A percentile compares a stretch with the other conserved stretches of the same genome.
Conservation (phyloP, 2,888 invertebrate species). For the Neoitamus cyanurus region DNA sequence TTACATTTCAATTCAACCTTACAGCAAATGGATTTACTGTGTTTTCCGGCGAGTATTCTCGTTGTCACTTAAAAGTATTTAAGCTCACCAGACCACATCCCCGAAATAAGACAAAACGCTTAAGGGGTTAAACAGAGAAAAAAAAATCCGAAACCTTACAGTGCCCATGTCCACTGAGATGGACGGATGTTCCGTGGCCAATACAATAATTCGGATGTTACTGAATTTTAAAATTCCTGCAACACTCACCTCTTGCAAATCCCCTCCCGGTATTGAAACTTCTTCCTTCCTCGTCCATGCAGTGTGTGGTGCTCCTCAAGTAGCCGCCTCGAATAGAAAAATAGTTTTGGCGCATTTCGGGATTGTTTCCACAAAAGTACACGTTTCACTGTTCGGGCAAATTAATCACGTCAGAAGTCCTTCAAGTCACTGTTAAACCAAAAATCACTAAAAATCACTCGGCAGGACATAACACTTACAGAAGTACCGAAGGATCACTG, state of each 20-base stretch:
- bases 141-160: too few relatives aligned
- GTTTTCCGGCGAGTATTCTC: too few relatives aligned
- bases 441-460: not conserved
- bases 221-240: too few relatives aligned
- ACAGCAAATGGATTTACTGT: too few relatives aligned
- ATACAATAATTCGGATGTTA: too few relatives aligned
- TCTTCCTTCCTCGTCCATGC: not conserved
- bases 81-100: too few relatives aligned
- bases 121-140: too few relatives aligned
- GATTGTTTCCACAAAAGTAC: not conserved
- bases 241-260: not conserved
- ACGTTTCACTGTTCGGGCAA: not conserved
- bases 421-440: not conserved
- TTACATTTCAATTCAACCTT: too few relatives aligned
- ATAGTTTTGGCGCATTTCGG: conserved; percentile 19
- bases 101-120: too few relatives aligned
- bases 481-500: not conserved
- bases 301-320: not conserved
- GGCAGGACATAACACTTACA: not conserved
- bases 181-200: too few relatives aligned
- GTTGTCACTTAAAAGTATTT: too few relatives aligned
- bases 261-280: not conserved
- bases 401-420: not conserved
- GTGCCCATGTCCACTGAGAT: too few relatives aligned
- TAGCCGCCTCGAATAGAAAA: conserved; percentile 18